Evolutionary conservation across 2,797 vertebrate genomes (phyloP).

Genomic region (Hephaestus fuliginosus): DNA sequence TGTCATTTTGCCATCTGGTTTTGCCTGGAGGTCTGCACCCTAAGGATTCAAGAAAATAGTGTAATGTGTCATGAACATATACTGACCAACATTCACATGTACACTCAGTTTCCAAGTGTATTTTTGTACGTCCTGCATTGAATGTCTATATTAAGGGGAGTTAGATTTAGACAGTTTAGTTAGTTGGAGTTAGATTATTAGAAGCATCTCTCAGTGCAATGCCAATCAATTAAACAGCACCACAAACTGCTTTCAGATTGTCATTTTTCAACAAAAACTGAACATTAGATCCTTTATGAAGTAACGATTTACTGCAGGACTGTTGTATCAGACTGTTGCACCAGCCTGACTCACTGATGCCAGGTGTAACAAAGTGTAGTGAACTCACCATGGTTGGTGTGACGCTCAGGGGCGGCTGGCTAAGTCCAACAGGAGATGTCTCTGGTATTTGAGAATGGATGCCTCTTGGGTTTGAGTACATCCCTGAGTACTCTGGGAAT

Average conservation of each 20-base stretch:
- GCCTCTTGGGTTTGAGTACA: constrained; percentile 91
- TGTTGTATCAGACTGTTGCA: background rate
- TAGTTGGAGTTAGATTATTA: background rate
- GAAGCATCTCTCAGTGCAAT: background rate
- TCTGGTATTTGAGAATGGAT: constrained; percentile 90
- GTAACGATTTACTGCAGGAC: background rate
- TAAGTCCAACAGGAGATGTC: constrained; percentile 85
- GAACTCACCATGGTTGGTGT: constrained; percentile 89
- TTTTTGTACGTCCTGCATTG: background rate
- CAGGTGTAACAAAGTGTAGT: background rate
- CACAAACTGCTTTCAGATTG: background rate
- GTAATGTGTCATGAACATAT: constrained; percentile 5
- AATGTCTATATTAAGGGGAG: background rate
- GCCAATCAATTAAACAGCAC: background rate
- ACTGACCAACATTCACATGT: background rate
- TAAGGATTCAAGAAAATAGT: constrained; percentile 67
- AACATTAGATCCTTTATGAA: background rate
- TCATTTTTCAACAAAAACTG: background rate
- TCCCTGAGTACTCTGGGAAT: constrained; percentile 91
- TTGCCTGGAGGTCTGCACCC: constrained; percentile 89
- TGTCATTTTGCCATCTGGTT: constrained; percentile 88
- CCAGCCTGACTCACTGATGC: background rate
- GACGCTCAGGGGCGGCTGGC: constrained; percentile 89
- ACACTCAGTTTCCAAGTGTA: background rate
- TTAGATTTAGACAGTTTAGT: background rate